Evolutionary conservation across 2,113 vertebrate genomes (phyloP), one percentile per base, ranked within the genome.

Genomic region (Merops nubicus): DNA sequence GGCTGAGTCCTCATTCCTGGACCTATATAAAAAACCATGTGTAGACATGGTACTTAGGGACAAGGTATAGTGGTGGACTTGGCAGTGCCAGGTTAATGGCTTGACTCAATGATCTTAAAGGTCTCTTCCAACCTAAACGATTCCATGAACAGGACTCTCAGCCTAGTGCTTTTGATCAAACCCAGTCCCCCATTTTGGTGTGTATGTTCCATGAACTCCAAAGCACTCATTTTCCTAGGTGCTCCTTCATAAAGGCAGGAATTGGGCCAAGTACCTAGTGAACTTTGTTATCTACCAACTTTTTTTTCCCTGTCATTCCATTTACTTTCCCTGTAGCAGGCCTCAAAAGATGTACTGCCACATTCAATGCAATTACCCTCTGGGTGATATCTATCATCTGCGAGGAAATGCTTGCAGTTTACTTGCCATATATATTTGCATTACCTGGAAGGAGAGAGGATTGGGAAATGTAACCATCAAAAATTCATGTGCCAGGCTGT

Each of bases 331-430:
- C 15, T 33, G 9, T 2, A 67, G 63, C 50, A 45, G 36, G n/a
- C 17, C 38, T 53, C 53, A 22, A 29, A 81, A 50, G 15, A 12
- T 23, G 6, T 26, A n/a, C 19, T 28, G 21, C 14, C 5, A 23
- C 21, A 19, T 16, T 16, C 67, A 57, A 9, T 11, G 15, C n/a
- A 51, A 62, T 87, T 29, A 43, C 15, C 12, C 23, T 54, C 19
- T 1, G 26, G 19, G 6, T 22, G 3, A 57, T 1, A 15, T 5
- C 9, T n/a, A 54, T 16, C 7, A 12, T 12, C n/a, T 54, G 7
- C 15, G 33, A 68, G 77, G 12, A 47, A 60, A 23, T 17, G 47
- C 18, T 7, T 57, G 53, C 18, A 28, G 40, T 42, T 87, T 33
- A 34, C 47, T 45, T 6, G 0, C 18, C 40, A n/a, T 38, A 40